Evolutionary conservation across 2,797 vertebrate species (phyloP).

Genomic region (Chromis chromis): DNA sequence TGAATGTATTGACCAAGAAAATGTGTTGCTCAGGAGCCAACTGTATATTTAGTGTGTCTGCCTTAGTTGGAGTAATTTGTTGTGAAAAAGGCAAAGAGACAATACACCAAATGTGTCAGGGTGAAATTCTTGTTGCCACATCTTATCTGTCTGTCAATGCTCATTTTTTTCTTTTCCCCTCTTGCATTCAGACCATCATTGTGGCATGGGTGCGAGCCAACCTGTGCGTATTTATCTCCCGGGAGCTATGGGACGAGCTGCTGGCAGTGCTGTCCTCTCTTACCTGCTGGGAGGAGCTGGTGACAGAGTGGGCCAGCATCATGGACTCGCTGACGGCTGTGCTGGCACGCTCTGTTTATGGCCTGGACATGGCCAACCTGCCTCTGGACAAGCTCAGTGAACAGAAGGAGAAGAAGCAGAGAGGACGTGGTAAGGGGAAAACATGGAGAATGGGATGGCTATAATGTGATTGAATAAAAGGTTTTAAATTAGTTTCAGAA

Average conservation of each 20-base stretch:
- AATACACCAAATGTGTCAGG: constrained; percentile 15
- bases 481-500: constrained; percentile 11
- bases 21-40: background rate
- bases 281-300: constrained; percentile 96
- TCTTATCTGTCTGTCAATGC: constrained; percentile 23
- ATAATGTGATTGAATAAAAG: constrained; percentile 1
- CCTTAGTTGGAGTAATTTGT: background rate
- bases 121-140: no score
- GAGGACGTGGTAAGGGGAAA: constrained; percentile 89
- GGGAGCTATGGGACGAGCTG: constrained; percentile 98
- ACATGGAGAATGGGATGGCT: constrained; percentile 2
- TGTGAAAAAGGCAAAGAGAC: constrained; percentile 21
- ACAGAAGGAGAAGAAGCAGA: constrained; percentile 97
- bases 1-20: background rate
- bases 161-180: constrained; percentile 38
- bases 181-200: constrained; percentile 90
- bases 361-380: constrained; percentile 94
- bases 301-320: constrained; percentile 96
- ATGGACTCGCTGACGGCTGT: constrained; percentile 98
- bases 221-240: constrained; percentile 94
- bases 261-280: constrained; percentile 93
- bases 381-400: constrained; percentile 98
- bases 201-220: constrained; percentile 98
- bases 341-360: constrained; percentile 93
- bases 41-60: background rate